Evolutionary conservation across 2,888 invertebrate genomes (phyloP).

Genomic region (Autographa pulchrina): DNA sequence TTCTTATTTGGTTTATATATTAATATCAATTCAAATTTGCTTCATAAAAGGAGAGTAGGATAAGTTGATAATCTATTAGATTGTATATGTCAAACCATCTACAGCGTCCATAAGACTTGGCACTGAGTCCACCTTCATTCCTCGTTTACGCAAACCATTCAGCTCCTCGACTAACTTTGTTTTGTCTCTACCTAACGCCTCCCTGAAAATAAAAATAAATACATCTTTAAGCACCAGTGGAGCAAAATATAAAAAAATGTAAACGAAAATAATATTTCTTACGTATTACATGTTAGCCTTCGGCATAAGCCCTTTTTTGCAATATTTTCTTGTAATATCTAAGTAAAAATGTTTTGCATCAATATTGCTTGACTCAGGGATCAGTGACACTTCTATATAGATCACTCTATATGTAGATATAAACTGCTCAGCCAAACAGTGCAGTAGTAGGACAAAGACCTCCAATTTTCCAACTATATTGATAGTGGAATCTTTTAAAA

Average conservation of each 20-base stretch:
- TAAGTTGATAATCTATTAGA: constrained; percentile 49
- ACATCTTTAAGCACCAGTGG: not conserved
- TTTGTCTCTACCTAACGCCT: constrained; percentile 90
- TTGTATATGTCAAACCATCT: constrained; percentile 84
- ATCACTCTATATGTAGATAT: too few species aligned
- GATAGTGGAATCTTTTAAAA: not conserved
- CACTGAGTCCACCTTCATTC: constrained; percentile 91
- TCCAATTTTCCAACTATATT: not conserved
- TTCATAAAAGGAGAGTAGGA: constrained; percentile 10
- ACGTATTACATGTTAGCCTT: too few species aligned
- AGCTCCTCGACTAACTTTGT: constrained; percentile 90
- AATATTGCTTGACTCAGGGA: too few species aligned
- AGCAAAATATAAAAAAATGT: not conserved
- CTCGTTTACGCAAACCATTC: constrained; percentile 90
- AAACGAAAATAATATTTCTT: not conserved
- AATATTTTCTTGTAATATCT: too few species aligned
- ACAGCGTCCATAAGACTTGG: constrained; percentile 91
- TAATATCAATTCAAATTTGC: constrained; percentile 16
- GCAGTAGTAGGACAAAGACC: not conserved
- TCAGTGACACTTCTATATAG: too few species aligned
- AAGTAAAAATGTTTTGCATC: too few species aligned
- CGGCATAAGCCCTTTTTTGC: too few species aligned
- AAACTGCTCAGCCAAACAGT: not conserved
- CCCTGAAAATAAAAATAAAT: constrained; percentile 80
- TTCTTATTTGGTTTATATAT: constrained; percentile 19